Base-by-base conservation (phyloP, 2,113 vertebrate species). In the Phalacrocorax brasilianus region DNA sequence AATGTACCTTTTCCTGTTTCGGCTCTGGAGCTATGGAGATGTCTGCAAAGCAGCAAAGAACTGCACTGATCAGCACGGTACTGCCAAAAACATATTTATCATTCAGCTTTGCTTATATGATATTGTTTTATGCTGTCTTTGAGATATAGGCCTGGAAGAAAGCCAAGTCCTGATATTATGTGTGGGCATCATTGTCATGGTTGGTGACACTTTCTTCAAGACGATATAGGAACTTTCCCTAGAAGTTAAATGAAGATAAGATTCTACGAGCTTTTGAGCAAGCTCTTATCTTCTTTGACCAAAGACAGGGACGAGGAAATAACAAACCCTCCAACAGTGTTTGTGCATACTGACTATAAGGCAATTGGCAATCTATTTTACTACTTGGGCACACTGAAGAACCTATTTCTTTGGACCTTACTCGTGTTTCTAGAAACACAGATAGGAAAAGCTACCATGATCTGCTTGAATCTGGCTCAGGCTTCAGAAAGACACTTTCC, bases 1-100 rank as follows among this genome's bases (percentile, higher is more conserved):
- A 91, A 81, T 50, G 30, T 61, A 90, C 9, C 6, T 74, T 65
- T 86, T 67, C 47, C 72, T 63, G 18, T 84, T 88, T 81, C 80
- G 89, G 22, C 22, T 89, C 2, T 1, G 56, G 26, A 93, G 8
- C 8, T 88, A n/a, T 62, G 42, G 63, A 92, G 73, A 75, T 49
- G 4, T 53, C 66, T 68, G 27, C 33, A 68, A 85, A 75, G 33
- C 30, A 89, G 33, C 53, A 66, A 93, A 59, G 7, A 95, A 56
- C 44, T 45, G 28, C 12, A 40, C n/a, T 0, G 0, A 77, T 74
- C 47, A 71, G 10, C 56, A 55, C n/a, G 63, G 28, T 16, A 47
- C 42, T 80, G 45, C 66, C 35, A 40, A 65, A 85, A 78, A 5
- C 3, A 21, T 42, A 52, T 75, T 66, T 84, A 49, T 12, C 44